Conservation (phyloP, 2,888 invertebrate genomes). For the Conchocele bisecta region DNA sequence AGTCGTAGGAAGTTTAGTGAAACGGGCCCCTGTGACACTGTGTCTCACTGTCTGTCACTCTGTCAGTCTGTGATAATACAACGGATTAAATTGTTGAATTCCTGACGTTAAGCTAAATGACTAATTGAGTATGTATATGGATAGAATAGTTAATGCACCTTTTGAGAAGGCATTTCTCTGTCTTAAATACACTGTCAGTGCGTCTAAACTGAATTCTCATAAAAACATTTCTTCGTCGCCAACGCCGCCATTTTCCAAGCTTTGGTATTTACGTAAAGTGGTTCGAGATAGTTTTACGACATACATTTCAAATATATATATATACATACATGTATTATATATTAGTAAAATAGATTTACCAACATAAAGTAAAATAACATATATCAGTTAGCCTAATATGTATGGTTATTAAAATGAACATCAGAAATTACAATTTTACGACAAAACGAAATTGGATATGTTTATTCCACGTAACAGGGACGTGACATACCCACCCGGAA, state of each 20-base stretch:
- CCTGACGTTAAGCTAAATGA: too few species aligned
- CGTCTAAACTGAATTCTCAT: neutral
- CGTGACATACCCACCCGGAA: too few species aligned
- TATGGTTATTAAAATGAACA: neutral
- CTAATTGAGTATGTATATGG: too few species aligned
- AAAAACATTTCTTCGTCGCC: constrained; percentile 66
- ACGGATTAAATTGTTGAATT: too few species aligned
- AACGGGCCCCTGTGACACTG: too few species aligned
- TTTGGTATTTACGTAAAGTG: constrained; percentile 69
- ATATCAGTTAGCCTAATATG: neutral
- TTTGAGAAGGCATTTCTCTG: neutral
- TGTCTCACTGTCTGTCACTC: too few species aligned
- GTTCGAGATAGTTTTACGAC: constrained; percentile 48
- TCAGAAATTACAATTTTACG: too few species aligned
- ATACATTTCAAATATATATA: constrained; percentile 6
- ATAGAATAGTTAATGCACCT: too few species aligned
- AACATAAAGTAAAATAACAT: neutral
- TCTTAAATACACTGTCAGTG: neutral
- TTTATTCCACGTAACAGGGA: too few species aligned
- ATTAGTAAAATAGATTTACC: neutral
- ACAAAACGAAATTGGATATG: too few species aligned
- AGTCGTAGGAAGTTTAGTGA: too few species aligned
- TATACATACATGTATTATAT: neutral
- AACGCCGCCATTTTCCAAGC: constrained; percentile 79
- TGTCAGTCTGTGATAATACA: too few species aligned